Evolutionary conservation across 2,113 vertebrate genomes (phyloP), one percentile per base, ranked within the genome.

Genomic region (Otolemur garnettii): DNA sequence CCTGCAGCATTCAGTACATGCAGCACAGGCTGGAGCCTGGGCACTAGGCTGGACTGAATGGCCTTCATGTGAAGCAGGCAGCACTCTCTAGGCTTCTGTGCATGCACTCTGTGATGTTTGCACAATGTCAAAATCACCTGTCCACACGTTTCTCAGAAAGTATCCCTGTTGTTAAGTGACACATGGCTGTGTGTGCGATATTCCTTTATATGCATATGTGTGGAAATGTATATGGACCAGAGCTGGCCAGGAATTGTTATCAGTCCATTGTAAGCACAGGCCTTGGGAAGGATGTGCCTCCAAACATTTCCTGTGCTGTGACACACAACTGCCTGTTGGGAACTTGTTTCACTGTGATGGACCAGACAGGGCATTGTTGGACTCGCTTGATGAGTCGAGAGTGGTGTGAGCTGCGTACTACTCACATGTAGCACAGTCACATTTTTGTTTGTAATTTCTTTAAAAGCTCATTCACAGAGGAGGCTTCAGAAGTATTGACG

Each of bases 311-410:
- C 30, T 30, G 14, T 85, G 15, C 45, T 22, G 33, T 53, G 22
- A 26, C 71, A 35, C 18, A 35, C 19, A 9, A 0, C 6, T 17
- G 72, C 33, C 33, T 18, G 22, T 7, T 4, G 2, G 50, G 17
- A 19, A 24, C 6, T 66, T 30, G 11, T 50, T 72, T 60, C n/a
- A n/a, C 30, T 35, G 15, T 1, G 8, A 0, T 50, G 10, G 9
- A 30, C 19, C 22, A 24, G 4, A 0, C 7, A 45, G 15, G 15
- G 2, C 4, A 1, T 12, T 35, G 5, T 33, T 5, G 30, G 66
- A 30, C 9, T 10, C 59, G 14, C 4, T 1, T 28, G 35, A 24
- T 75, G 33, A 50, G 38, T 17, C 50, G 7, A 21, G 42, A 53
- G 60, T 57, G 33, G 1, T n/a, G 4, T 45, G 33, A 66, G 7